Evolutionary conservation across 2,797 vertebrate species (phyloP).

Genomic region (Sebastes hubbsi): DNA sequence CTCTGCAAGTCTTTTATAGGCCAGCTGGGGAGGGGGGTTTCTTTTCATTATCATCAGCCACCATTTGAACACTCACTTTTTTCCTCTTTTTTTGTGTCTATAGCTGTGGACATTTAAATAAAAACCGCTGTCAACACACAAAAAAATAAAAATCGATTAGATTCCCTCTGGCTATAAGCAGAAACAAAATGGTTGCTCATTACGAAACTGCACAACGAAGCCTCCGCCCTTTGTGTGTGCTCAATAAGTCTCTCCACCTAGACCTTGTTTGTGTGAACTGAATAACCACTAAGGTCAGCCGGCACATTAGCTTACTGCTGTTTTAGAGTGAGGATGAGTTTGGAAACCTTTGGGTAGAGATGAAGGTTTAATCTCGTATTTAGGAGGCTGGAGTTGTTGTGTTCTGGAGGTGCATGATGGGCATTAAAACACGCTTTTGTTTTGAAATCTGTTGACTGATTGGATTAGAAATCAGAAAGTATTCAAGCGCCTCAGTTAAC

Average conservation of each 20-base stretch:
- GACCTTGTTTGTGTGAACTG: slow-evolving; percentile 48
- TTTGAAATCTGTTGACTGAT: not conserved
- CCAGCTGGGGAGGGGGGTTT: slow-evolving; percentile 83
- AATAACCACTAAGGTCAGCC: slow-evolving; percentile 20
- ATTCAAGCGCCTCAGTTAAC: not conserved
- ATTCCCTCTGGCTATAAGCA: slow-evolving; percentile 57
- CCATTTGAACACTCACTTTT: slow-evolving; percentile 74
- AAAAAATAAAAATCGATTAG: slow-evolving; percentile 42
- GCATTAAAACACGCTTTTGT: not conserved
- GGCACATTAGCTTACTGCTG: slow-evolving; percentile 19
- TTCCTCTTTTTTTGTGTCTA: slow-evolving; percentile 8
- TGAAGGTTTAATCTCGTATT: not conserved
- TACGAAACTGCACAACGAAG: slow-evolving; percentile 42
- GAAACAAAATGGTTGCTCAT: slow-evolving; percentile 71
- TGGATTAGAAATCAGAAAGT: not conserved
- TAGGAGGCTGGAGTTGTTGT: not conserved
- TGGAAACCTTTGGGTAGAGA: slow-evolving; percentile 7
- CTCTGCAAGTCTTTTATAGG: slow-evolving; percentile 90
- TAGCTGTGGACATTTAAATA: slow-evolving; percentile 68
- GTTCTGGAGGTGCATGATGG: not conserved
- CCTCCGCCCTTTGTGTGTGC: slow-evolving; percentile 29
- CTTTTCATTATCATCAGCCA: slow-evolving; percentile 82
- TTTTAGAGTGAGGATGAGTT: slow-evolving; percentile 6
- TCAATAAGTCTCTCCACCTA: slow-evolving; percentile 28
- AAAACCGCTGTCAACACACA: slow-evolving; percentile 67